Evolutionary conservation across 1,140 invertebrate species (phyloP), one percentile per base, ranked within the genome.

Genomic region (Alviniconcha marisindica): DNA sequence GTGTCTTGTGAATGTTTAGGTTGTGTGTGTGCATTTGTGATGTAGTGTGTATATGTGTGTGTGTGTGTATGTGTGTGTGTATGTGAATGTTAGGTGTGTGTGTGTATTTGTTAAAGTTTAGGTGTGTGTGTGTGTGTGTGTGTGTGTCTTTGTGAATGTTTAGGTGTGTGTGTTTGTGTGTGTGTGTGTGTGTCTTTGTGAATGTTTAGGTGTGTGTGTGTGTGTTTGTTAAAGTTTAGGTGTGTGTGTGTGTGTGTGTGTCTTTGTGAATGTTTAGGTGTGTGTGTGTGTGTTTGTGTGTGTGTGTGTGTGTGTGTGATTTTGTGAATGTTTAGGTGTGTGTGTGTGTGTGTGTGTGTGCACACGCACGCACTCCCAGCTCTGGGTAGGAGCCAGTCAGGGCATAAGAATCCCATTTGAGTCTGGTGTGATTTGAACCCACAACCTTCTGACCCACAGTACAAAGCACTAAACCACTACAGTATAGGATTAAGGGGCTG

Each of bases 31-130:
- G 56, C 28, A n/a, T 60, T 4, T 7, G 56, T 60, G 56, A n/a
- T 60, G 56, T 60, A n/a, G 21, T 24, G 7, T 60, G 56, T 60
- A n/a, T 60, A n/a, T 7, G 56, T 60, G 56, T 60, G 7, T 60
- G 56, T 60, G 56, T 60, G 56, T 60, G 56, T 60, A 21, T 51
- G 48, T 60, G 56, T 60, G 56, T 60, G 56, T 60, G 21, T 24
- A 3, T 15, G 56, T 60, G 56, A 24, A n/a, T 60, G 10, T 12
- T n/a, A 4, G 56, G 56, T 7, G 56, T 60, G 56, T 60, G 7
- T 12, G 56, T 60, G 56, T 60, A n/a, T 60, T 5, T 51, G 48
- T 51, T 7, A 12, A 21, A 12, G 48, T 51, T 7, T 51, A 21
- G 7, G 48, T 51, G 48, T 51, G 48, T 51, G 48, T 51, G 48